Base-by-base conservation (phyloP, 2,113 vertebrate genomes). In the Alaudala cheleensis region DNA sequence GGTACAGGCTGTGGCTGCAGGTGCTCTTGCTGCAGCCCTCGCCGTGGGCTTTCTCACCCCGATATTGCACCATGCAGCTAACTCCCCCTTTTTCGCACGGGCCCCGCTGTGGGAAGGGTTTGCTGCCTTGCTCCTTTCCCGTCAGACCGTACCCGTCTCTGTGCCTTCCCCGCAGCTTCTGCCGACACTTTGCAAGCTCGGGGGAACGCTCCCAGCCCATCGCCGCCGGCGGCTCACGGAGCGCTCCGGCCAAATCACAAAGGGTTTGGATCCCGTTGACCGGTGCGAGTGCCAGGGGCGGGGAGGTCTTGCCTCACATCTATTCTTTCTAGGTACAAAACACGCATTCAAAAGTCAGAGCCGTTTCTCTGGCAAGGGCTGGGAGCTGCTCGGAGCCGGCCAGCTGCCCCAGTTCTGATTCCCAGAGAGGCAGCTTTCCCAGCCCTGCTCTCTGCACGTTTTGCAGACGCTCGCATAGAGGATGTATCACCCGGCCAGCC, bases 301-400 rank as follows among this genome's bases (percentile, higher is more conserved):
- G 89, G 77, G 90, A 95, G 81, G 88, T 51, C 60, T 93, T 92
- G 86, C 82, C 56, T 92, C 4, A 22, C 64, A 40, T 94, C 65
- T 90, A 78, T 96, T 96, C 95, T 93, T 97, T 94, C 94, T 82
- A 96, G 94, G 93, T 93, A 94, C 90, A 96, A 83, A 96, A 86
- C 76, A 90, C 1, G 23, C 96, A 88, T 92, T 95, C 92, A 93
- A 51, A 56, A 93, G 72, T 54, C 79, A 45, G 61, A 94, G 70
- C 51, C 4, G 2, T 88, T 92, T 37, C 92, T 26, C 92, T 96
- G 93, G 92, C 96, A 90, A 66, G 72, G 49, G 47, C 22, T 73
- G 64, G 82, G 78, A 88, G 88, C 76, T 56, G 76, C 80, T 86
- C 7, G 50, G 67, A 76, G 86, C 37, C 34, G 6, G 92, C 91